Base-by-base conservation (phyloP, 2,113 vertebrate species). In the Vulpes lagopus region DNA sequence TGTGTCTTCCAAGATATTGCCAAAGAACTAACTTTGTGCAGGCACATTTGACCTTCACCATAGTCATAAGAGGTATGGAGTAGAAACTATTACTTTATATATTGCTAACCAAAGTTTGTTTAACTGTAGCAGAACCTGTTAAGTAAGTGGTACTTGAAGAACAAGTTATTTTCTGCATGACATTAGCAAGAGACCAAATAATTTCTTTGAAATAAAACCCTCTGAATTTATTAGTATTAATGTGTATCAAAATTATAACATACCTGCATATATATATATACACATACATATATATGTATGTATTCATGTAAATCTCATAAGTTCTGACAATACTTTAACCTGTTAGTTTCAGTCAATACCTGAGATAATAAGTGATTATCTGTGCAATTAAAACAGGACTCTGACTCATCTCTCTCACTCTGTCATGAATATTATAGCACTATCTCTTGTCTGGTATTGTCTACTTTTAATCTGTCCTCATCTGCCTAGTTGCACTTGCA, bases 171-270 rank as follows among this genome's bases (percentile, higher is more conserved):
- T 95, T 87, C 11, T 83, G 30, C 20, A 59, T 53, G 15, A 78
- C 30, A 35, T 87, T 71, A 88, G 20, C 30, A 59, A 59, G 11
- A 7, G 8, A 69, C n/a, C 11, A 49, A 84, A 38, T 83, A 79
- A 80, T 51, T 64, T 89, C 10, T 81, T 59, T 32, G 11, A 80
- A 74, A 55, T 53, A 80, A 82, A 49, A 8, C 55, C 11, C 5
- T 2, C 5, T 27, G 11, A 69, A 22, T 53, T 67, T 69, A 14
- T 95, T 80, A 92, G 22, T 74, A 20, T 65, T 55, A 94, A 65
- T 59, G 23, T 69, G 11, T 51, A 11, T 80, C 12, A 79, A 96
- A 91, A 79, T 96, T 65, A 38, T 76, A 83, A 82, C n/a, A 88
- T n/a, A 59, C 2, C 11, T 83, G 5, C n/a, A 49, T 57, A 43